Percentiles rank a stretch among this genome's conserved stretches.
Conservation (phyloP, 92 coral and sea anemone species). For the Umimayanthus kanabou region DNA sequence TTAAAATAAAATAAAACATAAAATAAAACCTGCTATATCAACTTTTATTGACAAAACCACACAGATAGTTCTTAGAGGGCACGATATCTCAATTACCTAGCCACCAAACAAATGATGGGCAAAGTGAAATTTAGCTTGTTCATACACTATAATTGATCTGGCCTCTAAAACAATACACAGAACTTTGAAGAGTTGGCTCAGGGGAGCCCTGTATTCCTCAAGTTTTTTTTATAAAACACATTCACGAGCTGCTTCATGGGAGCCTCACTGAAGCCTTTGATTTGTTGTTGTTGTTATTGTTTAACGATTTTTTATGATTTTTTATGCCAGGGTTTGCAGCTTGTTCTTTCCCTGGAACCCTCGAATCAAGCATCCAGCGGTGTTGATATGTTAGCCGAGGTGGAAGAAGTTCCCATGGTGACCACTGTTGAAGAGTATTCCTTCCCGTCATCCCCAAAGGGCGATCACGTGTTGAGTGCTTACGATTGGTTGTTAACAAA, state of each 20-base stretch:
- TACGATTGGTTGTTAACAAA: constrained; percentile 80
- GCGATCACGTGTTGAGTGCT: constrained; percentile 49
- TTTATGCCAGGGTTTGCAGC: constrained; percentile 67
- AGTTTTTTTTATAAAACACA: too few relatives aligned
- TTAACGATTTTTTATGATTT: background rate
- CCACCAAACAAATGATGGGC: background rate
- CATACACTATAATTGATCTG: background rate
- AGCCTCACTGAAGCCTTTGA: background rate
- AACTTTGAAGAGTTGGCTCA: too few relatives aligned
- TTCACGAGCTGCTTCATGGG: too few relatives aligned
- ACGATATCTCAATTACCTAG: background rate
- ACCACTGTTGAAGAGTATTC: constrained; percentile 79
- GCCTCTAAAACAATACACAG: background rate
- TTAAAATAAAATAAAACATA: too few relatives aligned
- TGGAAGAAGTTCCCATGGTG: constrained; percentile 71
- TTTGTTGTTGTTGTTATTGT: background rate
- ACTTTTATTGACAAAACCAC: too few relatives aligned
- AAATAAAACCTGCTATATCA: too few relatives aligned
- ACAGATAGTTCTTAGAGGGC: too few relatives aligned
- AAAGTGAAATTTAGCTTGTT: too few relatives aligned
- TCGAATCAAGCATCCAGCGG: constrained; percentile 44
- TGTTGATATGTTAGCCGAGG: constrained; percentile 69
- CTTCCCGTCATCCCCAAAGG: constrained; percentile 60
- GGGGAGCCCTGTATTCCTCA: too few relatives aligned
- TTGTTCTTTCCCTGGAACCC: constrained; percentile 69